Base-by-base conservation (phyloP, 2,113 vertebrate genomes). In the Butastur rufipennis region DNA sequence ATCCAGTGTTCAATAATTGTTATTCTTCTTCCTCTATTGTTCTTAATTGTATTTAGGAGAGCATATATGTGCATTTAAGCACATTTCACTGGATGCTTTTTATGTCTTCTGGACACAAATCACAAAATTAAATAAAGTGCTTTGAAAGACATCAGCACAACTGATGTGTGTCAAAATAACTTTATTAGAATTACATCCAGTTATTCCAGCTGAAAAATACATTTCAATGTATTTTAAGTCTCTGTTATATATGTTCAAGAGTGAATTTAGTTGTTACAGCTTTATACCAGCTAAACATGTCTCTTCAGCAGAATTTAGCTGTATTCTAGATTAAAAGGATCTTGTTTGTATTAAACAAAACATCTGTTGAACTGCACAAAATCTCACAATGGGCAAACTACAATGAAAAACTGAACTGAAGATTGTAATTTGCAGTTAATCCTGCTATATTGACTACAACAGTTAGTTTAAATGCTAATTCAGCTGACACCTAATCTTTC, bases 381-480 rank as follows among this genome's bases (percentile, higher is more conserved):
- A 80, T 45, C 62, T 85, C 86, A 84, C 89, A 93, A 84, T 78
- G 59, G n/a, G 18, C 0, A 1, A 92, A 74, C 77, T 83, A 86
- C 63, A 86, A 90, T 62, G 75, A 88, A 92, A 80, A 86, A 86
- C 50, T 78, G 85, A 94, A 78, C 7, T 55, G 23, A 62, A 86
- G 71, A 88, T 55, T 90, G 79, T 81, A 83, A 93, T 93, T 93
- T 96, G 75, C 90, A 90, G 67, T 88, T 95, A 95, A 95, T 92
- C 79, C 81, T 95, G 18, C 79, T 87, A 40, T 62, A 90, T 70
- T 86, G 88, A 93, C 75, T 88, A 23, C 45, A 86, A 55, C 5
- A 16, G 45, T 91, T 92, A 80, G 67, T 96, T 91, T 88, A 94
- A 94, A 95, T 92, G 86, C 79, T 95, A 94, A 92, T 96, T 86